Conservation (phyloP, 2,113 vertebrate genomes). For the Arenaria interpres region DNA sequence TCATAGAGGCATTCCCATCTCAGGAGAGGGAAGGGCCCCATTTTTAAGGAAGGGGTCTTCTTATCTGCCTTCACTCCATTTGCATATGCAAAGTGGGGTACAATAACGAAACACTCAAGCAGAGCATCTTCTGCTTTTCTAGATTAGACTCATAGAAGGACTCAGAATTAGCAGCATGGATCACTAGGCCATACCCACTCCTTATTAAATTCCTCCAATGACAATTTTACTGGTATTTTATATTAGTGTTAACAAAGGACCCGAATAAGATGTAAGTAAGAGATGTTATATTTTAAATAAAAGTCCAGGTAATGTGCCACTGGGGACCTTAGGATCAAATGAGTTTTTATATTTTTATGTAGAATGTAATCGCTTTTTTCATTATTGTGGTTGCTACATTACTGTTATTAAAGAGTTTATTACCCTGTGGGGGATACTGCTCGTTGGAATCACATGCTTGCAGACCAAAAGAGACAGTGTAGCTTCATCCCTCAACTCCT, state of each 20-base stretch:
- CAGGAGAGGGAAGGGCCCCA: background rate
- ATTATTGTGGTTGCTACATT: conserved; percentile 75
- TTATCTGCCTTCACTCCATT: background rate
- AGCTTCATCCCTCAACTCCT: conserved; percentile 19
- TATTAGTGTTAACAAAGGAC: conserved; percentile 62
- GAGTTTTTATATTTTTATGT: conserved; percentile 85
- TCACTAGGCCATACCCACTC: background rate
- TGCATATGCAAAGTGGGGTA: background rate
- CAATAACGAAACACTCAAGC: background rate
- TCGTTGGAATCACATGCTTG: conserved; percentile 52
- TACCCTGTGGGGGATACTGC: conserved; percentile 69
- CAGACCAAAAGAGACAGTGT: conserved; percentile 53
- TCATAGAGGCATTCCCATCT: background rate
- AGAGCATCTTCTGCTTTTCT: background rate
- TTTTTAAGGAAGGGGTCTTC: background rate
- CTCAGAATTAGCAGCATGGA: background rate
- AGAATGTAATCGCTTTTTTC: conserved; percentile 80
- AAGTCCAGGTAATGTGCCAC: conserved; percentile 74
- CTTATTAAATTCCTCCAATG: conserved; percentile 64
- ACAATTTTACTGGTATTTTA: conserved; percentile 66
- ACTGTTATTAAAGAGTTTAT: conserved; percentile 80
- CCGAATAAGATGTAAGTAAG: conserved; percentile 59
- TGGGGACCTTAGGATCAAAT: conserved; percentile 77
- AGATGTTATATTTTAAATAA: conserved; percentile 78
- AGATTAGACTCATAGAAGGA: background rate